Evolutionary conservation across 2,113 vertebrate species (phyloP).

Genomic region (Numenius arquata): DNA sequence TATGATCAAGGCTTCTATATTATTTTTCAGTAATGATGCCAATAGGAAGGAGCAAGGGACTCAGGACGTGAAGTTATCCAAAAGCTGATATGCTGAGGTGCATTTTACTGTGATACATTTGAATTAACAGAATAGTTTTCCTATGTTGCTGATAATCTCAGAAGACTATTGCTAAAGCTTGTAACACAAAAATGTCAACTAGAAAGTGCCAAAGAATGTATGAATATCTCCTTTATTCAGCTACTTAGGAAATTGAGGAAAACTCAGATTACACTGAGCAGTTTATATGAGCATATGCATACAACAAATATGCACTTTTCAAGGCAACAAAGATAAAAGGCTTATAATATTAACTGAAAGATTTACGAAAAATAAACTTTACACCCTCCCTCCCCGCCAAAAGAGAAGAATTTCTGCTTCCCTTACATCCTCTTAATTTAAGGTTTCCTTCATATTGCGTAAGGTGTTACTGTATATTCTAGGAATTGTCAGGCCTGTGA

Average conservation of each 20-base stretch:
- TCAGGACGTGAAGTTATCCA: background rate
- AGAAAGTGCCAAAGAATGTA: background rate
- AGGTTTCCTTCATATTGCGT: background rate
- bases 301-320: background rate
- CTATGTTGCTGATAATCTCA: background rate
- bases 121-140: background rate
- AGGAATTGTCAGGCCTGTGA: background rate
- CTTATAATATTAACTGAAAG: background rate
- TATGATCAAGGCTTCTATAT: background rate
- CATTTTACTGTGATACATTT: background rate
- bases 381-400: rapidly evolving
- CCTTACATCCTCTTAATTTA: background rate
- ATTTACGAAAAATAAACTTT: background rate
- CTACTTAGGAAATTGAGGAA: background rate
- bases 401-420: background rate
- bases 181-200: background rate
- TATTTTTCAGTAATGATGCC: background rate
- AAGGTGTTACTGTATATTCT: background rate
- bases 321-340: background rate
- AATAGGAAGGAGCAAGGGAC: background rate
- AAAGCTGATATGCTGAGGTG: background rate
- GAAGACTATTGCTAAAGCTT: background rate
- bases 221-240: background rate
- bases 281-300: background rate
- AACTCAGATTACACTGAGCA: background rate